Evolutionary conservation across 2,113 vertebrate species (phyloP), one percentile per base, ranked within the genome.

Genomic region (Poeciliopsis occidentalis): DNA sequence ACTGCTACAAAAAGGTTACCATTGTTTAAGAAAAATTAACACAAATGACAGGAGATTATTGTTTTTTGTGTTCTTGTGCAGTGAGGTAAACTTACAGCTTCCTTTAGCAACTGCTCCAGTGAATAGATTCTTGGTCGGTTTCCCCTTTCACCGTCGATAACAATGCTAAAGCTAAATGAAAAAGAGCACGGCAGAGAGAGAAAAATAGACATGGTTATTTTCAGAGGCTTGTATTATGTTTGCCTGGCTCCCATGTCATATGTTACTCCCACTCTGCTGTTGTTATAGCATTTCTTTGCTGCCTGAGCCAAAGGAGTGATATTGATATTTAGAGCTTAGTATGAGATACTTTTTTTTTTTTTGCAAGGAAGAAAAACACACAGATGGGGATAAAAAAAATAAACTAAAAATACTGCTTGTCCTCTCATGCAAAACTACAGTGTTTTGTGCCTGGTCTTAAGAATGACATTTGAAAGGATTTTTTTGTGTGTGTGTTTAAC

Each of bases 91-190:
- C 97, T 97, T 91, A 98, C 98, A 60, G 97, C 98, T 94, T 98
- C 97, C 94, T 97, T 96, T 71, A 98, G 93, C 87, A 98, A 95
- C 88, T 99, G 97, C 90, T 98, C 97, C 94, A 96, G 90, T 0
- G 98, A 98, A 92, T 98, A 99, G 92, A 98, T 95, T 63, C 96
- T 95, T 77, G 96, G 96, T 61, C 96, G 95, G 92, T 97, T 97
- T 84, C 97, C 96, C 87, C 97, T 91, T 92, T 99, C 97, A 0
- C 98, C 97, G 44, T 98, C 96, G 11, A 99, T 96, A 90, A 96
- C 92, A 81, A 99, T 95, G 89, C 95, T 96, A 91, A 97, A 98
- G 86, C 98, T 99, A 79, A 37, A 83, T 79, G 63, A 32, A 27
- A 76, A 64, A 82, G 7, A 57, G 81, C 41, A 88, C 29, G 85